Base-by-base conservation (phyloP, 2,113 vertebrate species). In the Harpagus bidentatus region DNA sequence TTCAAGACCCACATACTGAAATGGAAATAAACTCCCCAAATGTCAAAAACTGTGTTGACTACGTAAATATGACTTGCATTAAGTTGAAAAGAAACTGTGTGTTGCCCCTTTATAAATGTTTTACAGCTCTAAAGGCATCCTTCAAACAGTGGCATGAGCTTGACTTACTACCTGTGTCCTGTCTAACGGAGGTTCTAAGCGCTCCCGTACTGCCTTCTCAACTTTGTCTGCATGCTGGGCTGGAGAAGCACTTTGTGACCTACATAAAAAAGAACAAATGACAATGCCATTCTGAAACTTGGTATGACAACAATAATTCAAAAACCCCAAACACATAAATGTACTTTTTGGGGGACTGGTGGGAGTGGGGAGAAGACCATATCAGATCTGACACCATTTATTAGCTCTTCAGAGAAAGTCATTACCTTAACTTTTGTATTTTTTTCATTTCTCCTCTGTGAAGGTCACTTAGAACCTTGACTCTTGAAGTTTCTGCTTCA, bases 161-260 rank as follows among this genome's bases (percentile, higher is more conserved):
- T 80, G 66, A 28, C 31, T 36, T 53, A 47, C 50, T 96, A 99
- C 99, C 98, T 98, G 97, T 11, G 91, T 98, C 86, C 93, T 91
- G 31, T 97, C 95, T 72, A 97, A 43, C 4, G 89, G 95, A 20
- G 98, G 97, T 83, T 98, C 97, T 59, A 97, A 96, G 72, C 21
- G 76, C 48, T 98, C 96, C 89, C 2, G 45, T 55, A 79, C 89
- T 70, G 95, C 80, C 83, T 81, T 67, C 67, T 23, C 83, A 34
- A 29, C 72, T 86, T 36, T 38, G 31, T 84, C 81, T 25, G 71
- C 45, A n/a, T 76, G 91, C 59, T 28, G 96, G 40, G 95, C 62
- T 48, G 98, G 95, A 58, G 97, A 98, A 73, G 90, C 71, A 59
- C 90, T 88, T 70, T 87, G 97, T 63, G 94, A 95, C 97, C 99